Conservation (phyloP, 2,888 invertebrate species). For the Sinopyrophorus schimmeli region DNA sequence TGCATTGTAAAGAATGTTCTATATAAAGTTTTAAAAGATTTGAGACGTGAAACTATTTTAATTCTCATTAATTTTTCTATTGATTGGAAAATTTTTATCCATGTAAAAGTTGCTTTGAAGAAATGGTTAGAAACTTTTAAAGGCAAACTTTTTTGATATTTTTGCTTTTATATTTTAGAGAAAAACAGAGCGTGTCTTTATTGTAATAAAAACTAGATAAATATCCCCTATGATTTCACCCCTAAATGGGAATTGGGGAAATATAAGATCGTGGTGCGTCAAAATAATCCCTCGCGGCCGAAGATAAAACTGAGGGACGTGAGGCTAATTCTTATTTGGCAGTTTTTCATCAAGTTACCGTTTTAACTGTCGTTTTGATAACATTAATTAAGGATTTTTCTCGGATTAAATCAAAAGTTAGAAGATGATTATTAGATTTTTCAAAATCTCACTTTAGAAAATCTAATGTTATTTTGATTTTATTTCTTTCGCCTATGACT, state of each 20-base stretch:
- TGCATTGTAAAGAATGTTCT: no score
- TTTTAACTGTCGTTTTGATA: slow-evolving; percentile 30
- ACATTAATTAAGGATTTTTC: slow-evolving; percentile 26
- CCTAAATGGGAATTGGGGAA: slow-evolving; percentile 30
- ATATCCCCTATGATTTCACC: slow-evolving; percentile 37
- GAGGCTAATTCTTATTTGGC: slow-evolving; percentile 37
- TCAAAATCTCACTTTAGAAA: no score
- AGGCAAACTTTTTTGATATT: slow-evolving; percentile 23
- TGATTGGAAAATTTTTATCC: no score
- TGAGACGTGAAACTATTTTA: no score
- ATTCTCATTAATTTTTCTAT: no score
- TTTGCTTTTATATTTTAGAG: slow-evolving; percentile 15
- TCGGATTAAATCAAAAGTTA: slow-evolving; percentile 23
- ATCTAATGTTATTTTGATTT: no score
- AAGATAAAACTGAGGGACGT: slow-evolving; percentile 39
- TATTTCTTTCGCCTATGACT: no score
- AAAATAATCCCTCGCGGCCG: slow-evolving; percentile 38
- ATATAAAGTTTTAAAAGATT: no score
- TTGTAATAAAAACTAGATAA: slow-evolving; percentile 30
- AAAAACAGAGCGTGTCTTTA: slow-evolving; percentile 21
- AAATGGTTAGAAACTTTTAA: slow-evolving; percentile 6
- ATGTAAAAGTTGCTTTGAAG: no score
- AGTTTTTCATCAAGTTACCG: slow-evolving; percentile 35
- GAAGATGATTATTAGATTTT: no score
- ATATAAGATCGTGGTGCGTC: slow-evolving; percentile 33